phyloP scores from a whole-genome alignment of 2,888 invertebrate species.

The Hirtodrosophila confusa region DNA sequence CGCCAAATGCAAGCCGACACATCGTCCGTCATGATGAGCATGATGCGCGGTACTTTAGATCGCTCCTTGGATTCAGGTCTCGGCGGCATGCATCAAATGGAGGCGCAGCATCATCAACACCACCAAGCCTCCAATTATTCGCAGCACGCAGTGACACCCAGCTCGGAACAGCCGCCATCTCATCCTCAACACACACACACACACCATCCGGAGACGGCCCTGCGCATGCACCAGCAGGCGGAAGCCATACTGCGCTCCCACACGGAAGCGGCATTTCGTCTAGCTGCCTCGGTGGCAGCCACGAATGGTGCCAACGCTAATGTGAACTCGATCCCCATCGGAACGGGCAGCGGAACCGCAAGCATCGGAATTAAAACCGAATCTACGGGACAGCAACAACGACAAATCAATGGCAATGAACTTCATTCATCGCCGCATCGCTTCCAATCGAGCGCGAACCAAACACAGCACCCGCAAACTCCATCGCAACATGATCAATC shows the following conservation, averaged over 20 bases:
- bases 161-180: slow-evolving; percentile 38
- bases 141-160: slow-evolving; percentile 44
- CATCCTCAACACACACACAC: slow-evolving; percentile 76
- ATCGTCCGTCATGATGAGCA: slow-evolving; percentile 85
- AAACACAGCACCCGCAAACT: slow-evolving; percentile 81
- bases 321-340: slow-evolving; percentile 2
- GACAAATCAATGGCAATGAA: slow-evolving; percentile 29
- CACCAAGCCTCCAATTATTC: slow-evolving; percentile 58
- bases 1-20: slow-evolving; percentile 72
- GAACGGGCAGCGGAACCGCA: background rate
- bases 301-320: slow-evolving; percentile 30
- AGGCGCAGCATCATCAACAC: slow-evolving; percentile 59
- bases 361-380: too few species aligned
- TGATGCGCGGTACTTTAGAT: slow-evolving; percentile 85
- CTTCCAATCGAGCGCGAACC: slow-evolving; percentile 62
- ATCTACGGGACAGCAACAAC: slow-evolving; percentile 53
- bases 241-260: slow-evolving; percentile 93
- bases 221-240: slow-evolving; percentile 92
- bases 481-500: slow-evolving; percentile 60
- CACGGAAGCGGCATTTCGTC: slow-evolving; percentile 92
- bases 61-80: slow-evolving; percentile 62
- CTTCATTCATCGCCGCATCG: slow-evolving; percentile 76
- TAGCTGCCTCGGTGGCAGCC: slow-evolving; percentile 85
- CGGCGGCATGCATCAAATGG: slow-evolving; percentile 62
- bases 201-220: slow-evolving; percentile 83